Conservation (phyloP, 2,888 invertebrate species). For the Drosophila prostipennis region DNA sequence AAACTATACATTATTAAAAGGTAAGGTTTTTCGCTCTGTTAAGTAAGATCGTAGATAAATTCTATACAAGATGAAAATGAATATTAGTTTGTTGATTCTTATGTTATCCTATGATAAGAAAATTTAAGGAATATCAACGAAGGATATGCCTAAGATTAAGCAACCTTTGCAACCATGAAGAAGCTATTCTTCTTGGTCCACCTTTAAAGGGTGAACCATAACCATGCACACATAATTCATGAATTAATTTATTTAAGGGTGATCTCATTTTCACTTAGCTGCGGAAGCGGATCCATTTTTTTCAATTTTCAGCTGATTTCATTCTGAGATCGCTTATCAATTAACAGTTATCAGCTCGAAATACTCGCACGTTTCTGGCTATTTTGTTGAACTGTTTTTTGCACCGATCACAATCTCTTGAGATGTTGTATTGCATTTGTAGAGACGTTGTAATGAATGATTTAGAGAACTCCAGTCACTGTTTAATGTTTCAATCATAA, state of each 20-base stretch:
- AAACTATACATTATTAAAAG: too few species aligned
- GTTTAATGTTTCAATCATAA: not conserved
- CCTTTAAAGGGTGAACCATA: not conserved
- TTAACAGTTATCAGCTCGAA: slow-evolving; percentile 13
- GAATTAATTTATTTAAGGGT: not conserved
- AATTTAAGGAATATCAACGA: too few species aligned
- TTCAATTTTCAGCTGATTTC: slow-evolving; percentile 5
- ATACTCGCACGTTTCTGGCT: slow-evolving; percentile 31
- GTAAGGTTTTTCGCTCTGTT: too few species aligned
- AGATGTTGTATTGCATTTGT: not conserved
- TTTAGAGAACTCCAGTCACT: not conserved
- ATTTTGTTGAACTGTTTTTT: slow-evolving; percentile 10
- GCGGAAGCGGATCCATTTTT: slow-evolving; percentile 9
- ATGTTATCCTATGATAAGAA: too few species aligned
- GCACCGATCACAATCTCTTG: not conserved
- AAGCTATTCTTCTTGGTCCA: too few species aligned
- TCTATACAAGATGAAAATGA: too few species aligned
- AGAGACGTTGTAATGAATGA: not conserved
- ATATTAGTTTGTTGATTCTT: too few species aligned
- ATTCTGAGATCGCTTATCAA: slow-evolving; percentile 22
- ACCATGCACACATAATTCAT: not conserved
- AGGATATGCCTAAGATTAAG: too few species aligned
- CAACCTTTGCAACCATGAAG: too few species aligned
- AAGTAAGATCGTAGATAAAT: too few species aligned
- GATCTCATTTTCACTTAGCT: slow-evolving; percentile 35